Base-by-base conservation (phyloP, 2,888 invertebrate genomes). In the Eurytoma californica region DNA sequence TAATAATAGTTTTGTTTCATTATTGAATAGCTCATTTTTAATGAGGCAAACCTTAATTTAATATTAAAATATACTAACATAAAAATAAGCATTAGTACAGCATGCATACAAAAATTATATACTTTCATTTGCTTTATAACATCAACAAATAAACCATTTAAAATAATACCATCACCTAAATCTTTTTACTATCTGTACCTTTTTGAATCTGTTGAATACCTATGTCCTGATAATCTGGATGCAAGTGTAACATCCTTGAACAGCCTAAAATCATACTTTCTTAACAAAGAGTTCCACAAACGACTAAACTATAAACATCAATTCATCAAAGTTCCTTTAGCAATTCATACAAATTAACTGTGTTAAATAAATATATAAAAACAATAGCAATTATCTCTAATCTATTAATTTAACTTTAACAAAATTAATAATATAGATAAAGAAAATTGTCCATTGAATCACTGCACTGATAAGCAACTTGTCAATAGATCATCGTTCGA, bases 161-260 rank as follows among this genome's bases (percentile, higher is more conserved):
- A 55, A 61, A 57, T 63, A 72, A 12, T 49, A 72, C 18, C 13
- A 68, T 61, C n/a, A 67, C 14, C 60, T 49, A 70, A 55, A 69
- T 70, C 55, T 20, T 30, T 76, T 55, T 75, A n/a, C 61, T 47
- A 80, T 66, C 24, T 67, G 77, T 88, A 89, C 88, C 88, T 87
- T 86, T 80, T 86, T 20, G 85, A 77, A n/a, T 84, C 84, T 3
- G 88, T 87, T 30, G 89, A 89, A 83, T 88, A 89, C 80, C 83
- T 87, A 82, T 82, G 84, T 72, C 84, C 86, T 82, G 85, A 86
- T 83, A 85, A 80, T 84, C 86, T 88, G 80, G 86, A 86, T 79
- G 82, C 82, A 84, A 86, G 81, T 83, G 84, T 87, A 39, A 82
- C 85, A 84, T 89, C 86, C 76, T 83, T 88, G 84, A 77, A 82